These are phyloP conservation scores for Zoanthus sansibaricus DNA, from an alignment of 92 coral and sea anemone genomes.

Conservation along the genomic window DNA sequence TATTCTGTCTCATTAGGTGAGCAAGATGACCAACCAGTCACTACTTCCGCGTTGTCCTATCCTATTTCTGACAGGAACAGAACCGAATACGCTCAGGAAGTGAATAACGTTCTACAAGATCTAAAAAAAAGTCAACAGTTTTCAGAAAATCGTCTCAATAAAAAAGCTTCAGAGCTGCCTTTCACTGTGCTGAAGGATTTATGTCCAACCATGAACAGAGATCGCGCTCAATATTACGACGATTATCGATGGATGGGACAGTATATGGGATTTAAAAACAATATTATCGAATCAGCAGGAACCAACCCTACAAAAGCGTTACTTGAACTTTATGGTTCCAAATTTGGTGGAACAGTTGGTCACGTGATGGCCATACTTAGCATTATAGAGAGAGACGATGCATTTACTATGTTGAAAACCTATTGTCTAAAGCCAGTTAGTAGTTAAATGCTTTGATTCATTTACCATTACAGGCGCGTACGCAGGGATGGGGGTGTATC, in stretches of 20 bases:
- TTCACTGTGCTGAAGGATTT: background rate
- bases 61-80: background rate
- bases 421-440: background rate
- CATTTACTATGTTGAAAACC: background rate
- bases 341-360: background rate
- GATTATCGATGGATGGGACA: slow-evolving; percentile 38
- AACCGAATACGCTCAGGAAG: background rate
- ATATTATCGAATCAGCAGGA: background rate
- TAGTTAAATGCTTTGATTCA: slow-evolving; percentile 9
- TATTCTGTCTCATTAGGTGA: background rate
- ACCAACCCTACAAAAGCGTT: background rate
- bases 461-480: no score
- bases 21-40: background rate
- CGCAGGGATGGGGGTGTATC: no score
- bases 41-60: background rate
- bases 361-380: slow-evolving; percentile 20
- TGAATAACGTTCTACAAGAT: background rate
- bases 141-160: background rate
- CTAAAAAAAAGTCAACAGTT: background rate
- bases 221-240: background rate
- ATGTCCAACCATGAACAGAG: background rate
- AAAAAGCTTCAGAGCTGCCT: background rate
- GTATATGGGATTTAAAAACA: slow-evolving; percentile 11
- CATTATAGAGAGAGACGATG: slow-evolving; percentile 23
- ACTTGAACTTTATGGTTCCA: background rate